Percentiles rank a stretch among this genome's conserved stretches.
phyloP scores from a whole-genome alignment of 2,888 invertebrate species.

The Leucozona laternaria region DNA sequence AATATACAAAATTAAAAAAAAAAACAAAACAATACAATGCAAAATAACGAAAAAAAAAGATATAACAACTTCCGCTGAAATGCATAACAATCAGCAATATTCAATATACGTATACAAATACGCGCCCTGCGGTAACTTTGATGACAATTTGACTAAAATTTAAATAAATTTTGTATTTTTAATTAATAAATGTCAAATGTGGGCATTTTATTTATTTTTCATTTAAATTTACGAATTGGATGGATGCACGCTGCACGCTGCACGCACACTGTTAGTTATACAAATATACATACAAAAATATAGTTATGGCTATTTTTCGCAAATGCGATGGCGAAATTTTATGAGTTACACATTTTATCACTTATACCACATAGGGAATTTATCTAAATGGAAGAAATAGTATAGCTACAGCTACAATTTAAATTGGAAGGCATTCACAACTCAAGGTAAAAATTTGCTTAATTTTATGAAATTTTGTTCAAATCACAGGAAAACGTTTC shows the following conservation, averaged over 20 bases:
- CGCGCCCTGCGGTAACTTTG: slow-evolving; percentile 75
- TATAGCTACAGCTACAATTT: no score
- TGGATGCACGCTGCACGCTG: slow-evolving; percentile 17
- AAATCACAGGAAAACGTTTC: no score
- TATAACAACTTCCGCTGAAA: slow-evolving; percentile 66
- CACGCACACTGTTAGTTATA: neutral
- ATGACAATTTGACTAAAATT: slow-evolving; percentile 83
- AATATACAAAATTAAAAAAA: slow-evolving; percentile 25
- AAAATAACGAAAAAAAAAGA: slow-evolving; percentile 2
- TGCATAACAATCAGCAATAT: slow-evolving; percentile 71
- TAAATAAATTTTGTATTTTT: slow-evolving; percentile 81
- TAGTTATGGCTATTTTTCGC: neutral
- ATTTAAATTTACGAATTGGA: slow-evolving; percentile 56
- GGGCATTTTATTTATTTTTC: slow-evolving; percentile 79
- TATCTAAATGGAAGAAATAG: no score
- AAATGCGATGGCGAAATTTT: slow-evolving; percentile 9
- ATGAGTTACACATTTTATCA: neutral
- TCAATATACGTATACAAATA: slow-evolving; percentile 69
- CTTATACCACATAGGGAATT: neutral
- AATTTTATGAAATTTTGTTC: no score
- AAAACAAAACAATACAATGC: neutral
- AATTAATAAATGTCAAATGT: slow-evolving; percentile 82
- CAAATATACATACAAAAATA: neutral
- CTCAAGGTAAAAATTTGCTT: no score
- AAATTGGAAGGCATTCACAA: no score